A percentile compares a stretch with the other conserved stretches of the same genome.
These are phyloP conservation scores for Drosophila suzukii DNA, from an alignment of 1,140 invertebrate genomes.

Conservation along the genomic window DNA sequence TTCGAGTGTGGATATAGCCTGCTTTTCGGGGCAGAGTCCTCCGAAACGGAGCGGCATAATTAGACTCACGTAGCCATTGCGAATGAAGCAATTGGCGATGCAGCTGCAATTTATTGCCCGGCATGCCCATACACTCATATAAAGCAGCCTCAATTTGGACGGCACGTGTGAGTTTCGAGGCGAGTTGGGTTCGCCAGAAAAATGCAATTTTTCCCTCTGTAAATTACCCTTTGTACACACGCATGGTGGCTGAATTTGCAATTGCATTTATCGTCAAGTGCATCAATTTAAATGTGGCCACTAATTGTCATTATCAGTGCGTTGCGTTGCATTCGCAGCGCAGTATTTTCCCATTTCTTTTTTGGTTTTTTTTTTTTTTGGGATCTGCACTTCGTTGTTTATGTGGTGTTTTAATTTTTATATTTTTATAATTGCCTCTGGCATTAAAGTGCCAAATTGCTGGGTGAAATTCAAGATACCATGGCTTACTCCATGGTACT, in stretches of 20 bases:
- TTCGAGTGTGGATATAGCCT: conserved; percentile 17
- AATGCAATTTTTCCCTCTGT: conserved; percentile 74
- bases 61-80: conserved; percentile 53
- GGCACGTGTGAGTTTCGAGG: conserved; percentile 77
- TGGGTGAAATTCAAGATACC: conserved; percentile 22
- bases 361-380: conserved; percentile 12
- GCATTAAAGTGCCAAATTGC: conserved; percentile 29
- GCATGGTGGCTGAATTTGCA: conserved; percentile 60
- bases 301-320: conserved; percentile 82
- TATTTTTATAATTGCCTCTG: conserved; percentile 27
- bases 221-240: conserved; percentile 69
- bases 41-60: conserved; percentile 42
- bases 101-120: conserved; percentile 63
- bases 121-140: conserved; percentile 18
- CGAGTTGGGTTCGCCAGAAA: conserved; percentile 67
- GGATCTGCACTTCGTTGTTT: conserved; percentile 27
- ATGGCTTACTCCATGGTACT: neutral
- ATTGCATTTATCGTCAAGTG: conserved; percentile 82
- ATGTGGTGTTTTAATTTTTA: conserved; percentile 38
- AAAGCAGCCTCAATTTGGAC: conserved; percentile 49
- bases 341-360: conserved; percentile 27
- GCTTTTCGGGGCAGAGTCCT: conserved; percentile 24
- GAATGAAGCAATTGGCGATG: conserved; percentile 70
- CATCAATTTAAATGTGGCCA: conserved; percentile 83
- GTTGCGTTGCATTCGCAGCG: conserved; percentile 48